phyloP scores from a whole-genome alignment of 2,888 invertebrate genomes.

The Alsophila aescularia region DNA sequence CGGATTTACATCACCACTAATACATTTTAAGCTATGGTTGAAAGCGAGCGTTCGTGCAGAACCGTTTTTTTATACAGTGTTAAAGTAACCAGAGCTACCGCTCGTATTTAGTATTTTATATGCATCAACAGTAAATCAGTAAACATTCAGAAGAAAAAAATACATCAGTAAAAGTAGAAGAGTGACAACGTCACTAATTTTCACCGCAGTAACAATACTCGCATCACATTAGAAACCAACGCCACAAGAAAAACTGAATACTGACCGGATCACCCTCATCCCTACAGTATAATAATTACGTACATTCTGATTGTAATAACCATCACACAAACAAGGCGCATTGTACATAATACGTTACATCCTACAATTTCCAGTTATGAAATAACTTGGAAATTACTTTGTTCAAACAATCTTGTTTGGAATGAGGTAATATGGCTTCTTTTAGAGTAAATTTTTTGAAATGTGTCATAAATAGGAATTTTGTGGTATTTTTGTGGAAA shows the following conservation, averaged over 20 bases:
- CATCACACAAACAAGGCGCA: constrained; percentile 21
- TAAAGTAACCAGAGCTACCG: no score
- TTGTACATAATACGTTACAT: constrained; percentile 13
- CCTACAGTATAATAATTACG: constrained; percentile 8
- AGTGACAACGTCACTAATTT: no score
- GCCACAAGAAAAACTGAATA: not conserved
- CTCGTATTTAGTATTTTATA: no score
- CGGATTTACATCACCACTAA: no score
- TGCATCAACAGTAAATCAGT: no score
- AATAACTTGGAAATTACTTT: constrained; percentile 26
- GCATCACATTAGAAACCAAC: no score
- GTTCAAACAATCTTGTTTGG: constrained; percentile 22
- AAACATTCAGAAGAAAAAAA: no score
- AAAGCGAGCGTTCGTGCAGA: no score
- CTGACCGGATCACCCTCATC: not conserved
- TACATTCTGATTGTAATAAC: constrained; percentile 28
- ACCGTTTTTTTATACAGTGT: no score
- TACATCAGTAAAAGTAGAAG: no score
- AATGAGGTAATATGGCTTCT: constrained; percentile 11
- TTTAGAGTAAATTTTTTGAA: not conserved
- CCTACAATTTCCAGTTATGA: constrained; percentile 20
- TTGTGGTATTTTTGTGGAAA: not conserved
- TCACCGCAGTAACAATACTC: no score
- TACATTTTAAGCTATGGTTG: no score
- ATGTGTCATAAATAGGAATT: not conserved